Base-by-base conservation (phyloP, 2,797 vertebrate species). In the Pithecia hirsuta region DNA sequence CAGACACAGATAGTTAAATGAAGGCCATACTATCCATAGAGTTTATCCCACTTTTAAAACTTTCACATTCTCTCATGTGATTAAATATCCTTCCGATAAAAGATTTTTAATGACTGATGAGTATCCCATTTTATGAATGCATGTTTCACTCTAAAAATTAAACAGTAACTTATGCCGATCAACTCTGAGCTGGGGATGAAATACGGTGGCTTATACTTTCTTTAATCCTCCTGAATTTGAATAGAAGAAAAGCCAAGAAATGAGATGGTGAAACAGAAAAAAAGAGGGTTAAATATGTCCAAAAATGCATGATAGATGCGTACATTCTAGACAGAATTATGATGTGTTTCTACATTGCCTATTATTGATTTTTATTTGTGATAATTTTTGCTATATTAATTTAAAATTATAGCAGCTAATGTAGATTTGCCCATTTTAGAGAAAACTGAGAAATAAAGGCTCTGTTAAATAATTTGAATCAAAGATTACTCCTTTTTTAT, bases 111-210 rank as follows among this genome's bases (percentile, higher is more conserved):
- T 70, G 52, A 46, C 1, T 30, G 2, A 1, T 48, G 44, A 74
- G 1, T 86, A 52, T 57, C 50, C 24, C 17, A 55, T 88, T 7
- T 90, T 52, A 61, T 95, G 30, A 91, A 84, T n/a, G 2, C n/a
- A 55, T 30, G 6, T 48, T 86, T 94, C 30, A 39, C 55, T 93
- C 20, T 75, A 88, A 87, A 88, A 84, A 64, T 93, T 84, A 95
- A 92, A 91, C 15, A 41, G 67, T 12, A 90, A 15, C 14, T 80
- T 30, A 14, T 15, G 52, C 6, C 67, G 22, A 78, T 59, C 20
- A n/a, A 84, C 22, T 75, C 24, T 52, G 41, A 87, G 28, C 57
- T 50, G 52, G 6, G 52, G 48, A 59, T 67, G 24, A 86, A 85
- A 12, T 46, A 70, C 5, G 85, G 9, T 61, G 50, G 19, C 3